Evolutionary conservation across 1,140 invertebrate genomes (phyloP), one percentile per base, ranked within the genome.

Genomic region (Eubasilissa regina): DNA sequence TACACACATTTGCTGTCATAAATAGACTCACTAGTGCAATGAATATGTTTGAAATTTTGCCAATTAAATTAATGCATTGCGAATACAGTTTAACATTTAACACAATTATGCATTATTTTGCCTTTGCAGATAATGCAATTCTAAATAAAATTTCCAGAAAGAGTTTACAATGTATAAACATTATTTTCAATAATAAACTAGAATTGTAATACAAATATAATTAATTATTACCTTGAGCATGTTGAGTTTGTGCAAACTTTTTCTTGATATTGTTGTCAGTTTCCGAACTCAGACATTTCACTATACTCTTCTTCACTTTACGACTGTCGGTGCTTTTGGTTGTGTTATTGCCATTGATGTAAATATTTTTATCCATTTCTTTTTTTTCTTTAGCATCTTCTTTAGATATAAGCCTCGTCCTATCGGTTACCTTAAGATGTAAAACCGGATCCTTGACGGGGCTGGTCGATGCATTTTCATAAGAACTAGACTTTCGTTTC

Each of bases 301-400:
- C 81, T 21, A 78, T 64, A 17, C 75, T 83, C 84, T 89, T 55
- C 81, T 70, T 7, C 84, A 84, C 72, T 86, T 88, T 83, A 84
- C 87, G 47, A 85, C 83, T 79, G 84, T 89, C 82, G 84, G 86
- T 13, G 85, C 83, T 60, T 87, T 87, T 81, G 43, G 12, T 9
- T n/a, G 60, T 56, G 9, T 55, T 56, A 83, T 84, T 17, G 79
- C 88, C 88, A 48, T 88, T 89, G 3, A 86, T 64, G 10, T 85
- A 84, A 13, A 78, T 86, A 82, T 87, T 87, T 76, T 88, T 89
- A 56, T 89, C 85, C 0, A 88, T 83, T 15, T 89, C 89, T 81
- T 87, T 89, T 58, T 87, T 88, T 43, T 89, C 88, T 81, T 88
- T 88, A n/a, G 87, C 84, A 0, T 89, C 89, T 56, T 87, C 88